These are phyloP conservation scores for Agrochola litura DNA, from an alignment of 2,888 invertebrate genomes.

Conservation along the genomic window DNA sequence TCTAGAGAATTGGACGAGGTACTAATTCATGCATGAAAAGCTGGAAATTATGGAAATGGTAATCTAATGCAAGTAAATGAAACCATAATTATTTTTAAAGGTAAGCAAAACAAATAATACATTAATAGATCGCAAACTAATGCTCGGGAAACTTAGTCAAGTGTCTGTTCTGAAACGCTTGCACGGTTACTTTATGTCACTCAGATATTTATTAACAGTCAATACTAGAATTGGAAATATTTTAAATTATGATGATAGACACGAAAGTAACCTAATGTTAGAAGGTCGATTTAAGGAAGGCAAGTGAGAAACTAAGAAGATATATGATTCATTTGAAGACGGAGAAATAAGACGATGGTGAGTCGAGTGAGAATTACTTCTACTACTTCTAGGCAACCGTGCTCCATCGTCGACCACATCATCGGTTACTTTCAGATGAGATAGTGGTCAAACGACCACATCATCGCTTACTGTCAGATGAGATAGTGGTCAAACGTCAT, in stretches of 20 bases:
- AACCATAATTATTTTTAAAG: background rate
- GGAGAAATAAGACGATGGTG: too few species aligned
- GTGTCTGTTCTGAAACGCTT: background rate
- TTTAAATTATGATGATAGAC: background rate
- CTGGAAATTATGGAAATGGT: background rate
- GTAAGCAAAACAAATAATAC: background rate
- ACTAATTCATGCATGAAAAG: background rate
- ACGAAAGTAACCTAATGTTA: background rate
- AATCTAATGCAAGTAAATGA: background rate
- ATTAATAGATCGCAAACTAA: background rate
- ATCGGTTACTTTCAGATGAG: too few species aligned
- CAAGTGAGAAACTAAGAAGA: too few species aligned
- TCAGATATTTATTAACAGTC: background rate
- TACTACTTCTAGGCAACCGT: too few species aligned
- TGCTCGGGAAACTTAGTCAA: slow-evolving; percentile 5
- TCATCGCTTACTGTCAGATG: too few species aligned
- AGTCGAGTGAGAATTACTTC: too few species aligned
- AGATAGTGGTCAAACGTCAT: too few species aligned
- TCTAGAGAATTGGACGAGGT: background rate
- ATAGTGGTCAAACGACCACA: too few species aligned
- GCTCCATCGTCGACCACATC: too few species aligned
- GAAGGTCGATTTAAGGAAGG: background rate
- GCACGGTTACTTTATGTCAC: background rate
- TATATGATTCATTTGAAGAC: too few species aligned
- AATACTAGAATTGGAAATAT: background rate